Evolutionary conservation across 92 coral and sea anemone species (phyloP), one percentile per base, ranked within the genome.

Genomic region (Isaurus tuberculatus): DNA sequence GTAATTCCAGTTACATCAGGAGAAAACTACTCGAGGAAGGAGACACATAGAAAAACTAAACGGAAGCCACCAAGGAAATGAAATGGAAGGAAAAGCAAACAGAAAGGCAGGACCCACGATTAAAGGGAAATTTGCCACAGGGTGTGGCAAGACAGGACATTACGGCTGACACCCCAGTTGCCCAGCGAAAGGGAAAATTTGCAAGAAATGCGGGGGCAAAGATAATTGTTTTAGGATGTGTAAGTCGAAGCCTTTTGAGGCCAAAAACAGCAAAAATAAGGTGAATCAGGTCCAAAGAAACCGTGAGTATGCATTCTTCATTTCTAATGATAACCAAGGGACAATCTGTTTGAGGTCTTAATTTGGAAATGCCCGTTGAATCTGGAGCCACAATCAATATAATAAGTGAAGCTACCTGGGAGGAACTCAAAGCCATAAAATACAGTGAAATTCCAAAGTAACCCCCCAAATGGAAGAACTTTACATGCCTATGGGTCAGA

Each of bases 151-250:
- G n/a, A n/a, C n/a, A n/a, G n/a, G n/a, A n/a, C n/a, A 85, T 33
- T 65, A 46, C 53, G 78, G 87, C 53, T 40, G 78, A 61, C 73
- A 89, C 51, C 79, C 63, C 31, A 89, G 48, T 67, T 73, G 92
- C 84, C 92, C 90, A 58, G 88, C 88, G 14, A 83, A 69, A 25
- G 90, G 85, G 72, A 32, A 73, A 26, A 88, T 85, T 17, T 84
- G 86, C 15, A 70, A 40, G 36, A 20, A 70, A 15, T 60, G 65
- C 0, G 27, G 65, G 29, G 26, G 55, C 16, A 48, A 48, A 48
- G 7, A 58, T 25, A 27, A 58, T 58, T 58, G 19, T 58, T 3
- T n/a, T 27, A 58, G 11, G 55, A 13, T 48, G 16, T 48, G 55
- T 13, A 48, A 16, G 44, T 30, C 20, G 27, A 58, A 19, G 27